A percentile compares a stretch with the other conserved stretches of the same genome.
Evolutionary conservation across 1,140 invertebrate species (phyloP).

Genomic region (Helicoverpa armigera): DNA sequence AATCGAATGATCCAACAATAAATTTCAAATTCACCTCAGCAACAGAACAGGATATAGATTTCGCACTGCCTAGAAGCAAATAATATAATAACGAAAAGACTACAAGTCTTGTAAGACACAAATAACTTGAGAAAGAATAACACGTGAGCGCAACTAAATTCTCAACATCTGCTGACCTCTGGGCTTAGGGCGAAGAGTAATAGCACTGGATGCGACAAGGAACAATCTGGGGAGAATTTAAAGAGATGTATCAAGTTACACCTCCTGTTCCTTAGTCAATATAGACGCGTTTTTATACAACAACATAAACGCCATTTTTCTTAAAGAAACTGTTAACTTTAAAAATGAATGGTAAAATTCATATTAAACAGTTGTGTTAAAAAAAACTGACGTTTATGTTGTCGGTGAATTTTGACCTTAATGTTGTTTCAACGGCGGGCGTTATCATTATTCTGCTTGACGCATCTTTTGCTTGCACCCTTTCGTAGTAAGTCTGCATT

Average conservation of each 20-base stretch:
- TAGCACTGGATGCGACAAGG: conserved; percentile 50
- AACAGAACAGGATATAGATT: conserved; percentile 8
- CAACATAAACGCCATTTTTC: too few species aligned
- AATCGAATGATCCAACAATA: neutral
- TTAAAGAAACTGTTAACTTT: too few species aligned
- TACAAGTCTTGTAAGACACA: conserved; percentile 59
- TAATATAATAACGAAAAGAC: conserved; percentile 47
- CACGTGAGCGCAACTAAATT: conserved; percentile 76
- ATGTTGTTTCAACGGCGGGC: too few species aligned
- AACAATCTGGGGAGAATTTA: neutral
- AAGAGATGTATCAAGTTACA: neutral
- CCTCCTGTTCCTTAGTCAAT: too few species aligned
- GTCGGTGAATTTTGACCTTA: too few species aligned
- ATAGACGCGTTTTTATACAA: too few species aligned
- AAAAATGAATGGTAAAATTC: too few species aligned
- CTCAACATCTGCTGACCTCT: conserved; percentile 72
- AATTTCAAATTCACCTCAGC: conserved; percentile 7
- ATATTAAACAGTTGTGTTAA: too few species aligned
- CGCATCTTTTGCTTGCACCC: too few species aligned
- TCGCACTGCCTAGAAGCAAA: conserved; percentile 26
- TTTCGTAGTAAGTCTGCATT: too few species aligned
- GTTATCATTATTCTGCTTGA: too few species aligned
- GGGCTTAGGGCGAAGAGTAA: conserved; percentile 44
- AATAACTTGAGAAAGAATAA: conserved; percentile 78
- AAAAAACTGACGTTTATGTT: too few species aligned